Evolutionary conservation across 1,140 invertebrate species (phyloP), one percentile per base, ranked within the genome.

Genomic region (Eriocheir sinensis): DNA sequence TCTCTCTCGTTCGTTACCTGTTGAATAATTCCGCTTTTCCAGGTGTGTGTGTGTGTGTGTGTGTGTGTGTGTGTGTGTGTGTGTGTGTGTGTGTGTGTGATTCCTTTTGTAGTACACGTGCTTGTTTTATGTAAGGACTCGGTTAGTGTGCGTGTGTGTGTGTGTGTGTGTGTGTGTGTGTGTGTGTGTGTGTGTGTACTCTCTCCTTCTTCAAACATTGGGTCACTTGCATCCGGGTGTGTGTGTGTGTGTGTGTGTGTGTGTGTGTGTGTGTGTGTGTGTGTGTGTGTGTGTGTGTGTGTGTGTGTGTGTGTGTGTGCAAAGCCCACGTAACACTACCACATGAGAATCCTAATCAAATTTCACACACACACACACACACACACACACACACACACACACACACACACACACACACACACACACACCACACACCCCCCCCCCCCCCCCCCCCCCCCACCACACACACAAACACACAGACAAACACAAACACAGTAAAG

Each of bases 31-130:
- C 2, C 48, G 21, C 12, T 53, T 53, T 53, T 53, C 48, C 44
- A 6, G 9, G 53, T 72, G 53, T 72, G 53, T 72, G 53, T 72
- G 60, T 27, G 60, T n/a, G 60, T 72, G 60, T 72, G 60, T 72
- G 60, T 72, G 60, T 72, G 60, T 72, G 60, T 72, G 60, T 72
- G 60, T 72, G 60, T 72, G 60, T 72, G 60, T 72, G 60, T 72
- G 60, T 72, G 60, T 72, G 60, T 72, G 60, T 72, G 60, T 72
- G 60, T 72, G 60, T 72, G 60, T 72, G 60, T 72, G 60, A 17
- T 21, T 72, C 21, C n/a, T 21, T 53, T 21, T 17, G 60, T n/a
- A n/a, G 12, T 72, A n/a, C 27, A n/a, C 60, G 60, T 72, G 60
- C n/a, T 27, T 27, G 60, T 72, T 27, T 27, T 72, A n/a, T 72